Conservation (phyloP, 64 coral and sea anemone species). For the Dendronephthya gigantea region DNA sequence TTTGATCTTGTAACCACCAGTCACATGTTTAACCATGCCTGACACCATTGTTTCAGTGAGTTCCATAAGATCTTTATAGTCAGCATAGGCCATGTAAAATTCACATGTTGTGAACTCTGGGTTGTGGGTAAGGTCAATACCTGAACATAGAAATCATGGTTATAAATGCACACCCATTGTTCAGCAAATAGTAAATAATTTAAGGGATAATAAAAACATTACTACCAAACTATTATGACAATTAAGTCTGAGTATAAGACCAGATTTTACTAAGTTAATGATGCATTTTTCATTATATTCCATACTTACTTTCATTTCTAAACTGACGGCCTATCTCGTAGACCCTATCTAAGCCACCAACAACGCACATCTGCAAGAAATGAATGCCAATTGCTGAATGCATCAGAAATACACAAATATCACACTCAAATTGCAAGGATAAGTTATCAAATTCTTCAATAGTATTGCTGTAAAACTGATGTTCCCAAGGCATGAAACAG, state of each 20-base stretch:
- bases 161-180: too few species aligned
- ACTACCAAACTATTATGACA: too few species aligned
- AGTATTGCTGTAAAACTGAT: background rate
- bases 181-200: too few species aligned
- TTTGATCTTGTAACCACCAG: slow-evolving; percentile 69
- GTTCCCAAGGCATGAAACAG: slow-evolving; percentile 41
- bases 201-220: too few species aligned
- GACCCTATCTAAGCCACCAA: slow-evolving; percentile 89
- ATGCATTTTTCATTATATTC: background rate
- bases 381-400: background rate
- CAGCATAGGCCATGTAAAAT: slow-evolving; percentile 97
- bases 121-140: slow-evolving; percentile 94
- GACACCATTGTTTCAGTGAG: slow-evolving; percentile 83
- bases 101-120: slow-evolving; percentile 96
- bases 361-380: slow-evolving; percentile 66
- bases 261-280: too few species aligned
- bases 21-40: slow-evolving; percentile 82
- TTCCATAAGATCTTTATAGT: slow-evolving; percentile 88
- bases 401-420: background rate
- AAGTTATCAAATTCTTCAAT: too few species aligned
- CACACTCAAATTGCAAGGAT: too few species aligned
- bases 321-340: slow-evolving; percentile 96
- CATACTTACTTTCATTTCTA: slow-evolving; percentile 75
- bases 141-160: slow-evolving; percentile 19
- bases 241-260: too few species aligned